phyloP scores from a whole-genome alignment of 1,140 invertebrate species.

The Aphidius ervi region DNA sequence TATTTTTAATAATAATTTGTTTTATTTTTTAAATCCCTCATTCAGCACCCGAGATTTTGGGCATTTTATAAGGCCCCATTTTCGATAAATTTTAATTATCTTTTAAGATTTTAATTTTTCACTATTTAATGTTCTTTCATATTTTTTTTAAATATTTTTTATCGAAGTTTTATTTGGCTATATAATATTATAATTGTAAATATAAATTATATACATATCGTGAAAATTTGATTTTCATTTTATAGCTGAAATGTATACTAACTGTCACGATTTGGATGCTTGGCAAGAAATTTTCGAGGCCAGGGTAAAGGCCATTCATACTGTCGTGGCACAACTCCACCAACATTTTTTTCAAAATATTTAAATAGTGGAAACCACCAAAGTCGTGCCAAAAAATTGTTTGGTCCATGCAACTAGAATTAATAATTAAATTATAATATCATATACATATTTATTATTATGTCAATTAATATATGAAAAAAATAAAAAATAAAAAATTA shows the following conservation, averaged over 20 bases:
- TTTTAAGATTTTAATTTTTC: slow-evolving; percentile 14
- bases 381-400: slow-evolving; percentile 69
- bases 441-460: not conserved
- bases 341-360: slow-evolving; percentile 83
- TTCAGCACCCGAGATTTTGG: too few species aligned
- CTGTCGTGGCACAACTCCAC: slow-evolving; percentile 71
- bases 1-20: too few species aligned
- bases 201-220: slow-evolving; percentile 33
- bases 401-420: slow-evolving; percentile 59
- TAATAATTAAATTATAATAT: slow-evolving; percentile 6
- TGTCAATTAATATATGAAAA: not conserved
- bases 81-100: not conserved
- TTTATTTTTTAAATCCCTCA: too few species aligned
- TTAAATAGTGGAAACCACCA: slow-evolving; percentile 83
- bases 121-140: slow-evolving; percentile 8
- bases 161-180: not conserved
- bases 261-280: slow-evolving; percentile 60
- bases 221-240: slow-evolving; percentile 31
- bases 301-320: slow-evolving; percentile 84
- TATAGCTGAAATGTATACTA: slow-evolving; percentile 48
- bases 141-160: not conserved
- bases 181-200: not conserved
- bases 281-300: slow-evolving; percentile 65
- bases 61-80: too few species aligned
- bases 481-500: slow-evolving; percentile 14